phyloP scores from a whole-genome alignment of 2,113 vertebrate genomes.

The Origma solitaria region DNA sequence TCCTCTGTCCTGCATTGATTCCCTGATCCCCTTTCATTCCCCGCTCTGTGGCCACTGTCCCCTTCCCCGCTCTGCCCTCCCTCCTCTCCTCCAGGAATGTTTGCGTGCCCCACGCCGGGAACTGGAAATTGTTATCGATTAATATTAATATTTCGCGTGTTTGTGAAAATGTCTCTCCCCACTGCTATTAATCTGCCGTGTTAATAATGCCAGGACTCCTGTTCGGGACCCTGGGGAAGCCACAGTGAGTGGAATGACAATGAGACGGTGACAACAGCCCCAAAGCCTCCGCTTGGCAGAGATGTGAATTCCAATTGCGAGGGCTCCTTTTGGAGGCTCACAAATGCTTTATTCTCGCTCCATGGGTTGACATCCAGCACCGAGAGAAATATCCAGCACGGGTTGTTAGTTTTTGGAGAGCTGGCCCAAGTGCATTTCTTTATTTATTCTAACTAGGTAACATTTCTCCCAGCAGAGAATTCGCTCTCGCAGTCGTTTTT shows the following conservation, averaged over 20 bases:
- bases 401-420: conserved; percentile 9
- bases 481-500: not conserved
- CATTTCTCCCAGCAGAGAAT: not conserved
- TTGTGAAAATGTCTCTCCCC: conserved; percentile 79
- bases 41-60: not conserved
- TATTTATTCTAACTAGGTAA: not conserved
- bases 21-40: not conserved
- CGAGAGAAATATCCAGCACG: not conserved
- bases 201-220: conserved; percentile 78
- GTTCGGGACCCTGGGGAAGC: conserved; percentile 67
- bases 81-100: not conserved
- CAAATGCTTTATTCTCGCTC: conserved; percentile 5
- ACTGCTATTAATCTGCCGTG: conserved; percentile 87
- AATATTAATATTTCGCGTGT: conserved; percentile 94
- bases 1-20: conserved; percentile 45
- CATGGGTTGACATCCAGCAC: not conserved
- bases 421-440: not conserved
- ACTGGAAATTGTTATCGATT: conserved; percentile 86
- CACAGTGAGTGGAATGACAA: conserved; percentile 78
- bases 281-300: conserved; percentile 40
- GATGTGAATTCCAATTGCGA: conserved; percentile 30
- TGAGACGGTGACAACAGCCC: conserved; percentile 70
- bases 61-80: not conserved
- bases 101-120: conserved; percentile 69
- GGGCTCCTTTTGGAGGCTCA: conserved; percentile 27